phyloP scores from a whole-genome alignment of 1,140 invertebrate species.

The Theocolax elegans region DNA sequence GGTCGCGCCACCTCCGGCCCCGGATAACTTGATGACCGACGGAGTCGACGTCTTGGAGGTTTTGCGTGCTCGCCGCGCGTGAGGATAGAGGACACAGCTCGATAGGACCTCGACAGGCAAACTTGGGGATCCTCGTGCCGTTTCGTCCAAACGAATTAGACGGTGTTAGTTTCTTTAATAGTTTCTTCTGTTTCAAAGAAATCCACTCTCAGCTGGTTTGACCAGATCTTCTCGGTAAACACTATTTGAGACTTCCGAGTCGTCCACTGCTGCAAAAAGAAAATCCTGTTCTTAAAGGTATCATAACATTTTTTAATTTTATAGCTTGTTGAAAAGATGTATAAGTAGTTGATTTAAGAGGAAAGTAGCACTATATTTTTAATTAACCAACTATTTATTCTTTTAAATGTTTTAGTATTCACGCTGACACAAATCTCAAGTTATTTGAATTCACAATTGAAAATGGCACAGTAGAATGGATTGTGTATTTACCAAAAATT shows the following conservation, averaged over 20 bases:
- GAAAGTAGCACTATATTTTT: too few species aligned
- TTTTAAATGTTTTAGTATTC: too few species aligned
- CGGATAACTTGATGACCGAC: slow-evolving; percentile 64
- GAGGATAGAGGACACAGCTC: slow-evolving; percentile 5
- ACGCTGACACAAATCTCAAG: too few species aligned
- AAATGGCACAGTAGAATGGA: too few species aligned
- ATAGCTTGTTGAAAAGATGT: too few species aligned
- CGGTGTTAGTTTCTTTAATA: too few species aligned
- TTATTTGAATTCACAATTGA: too few species aligned
- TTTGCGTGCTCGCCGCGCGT: slow-evolving; percentile 49
- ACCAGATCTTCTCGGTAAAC: not conserved
- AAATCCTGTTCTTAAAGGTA: not conserved
- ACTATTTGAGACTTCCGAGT: slow-evolving; percentile 61
- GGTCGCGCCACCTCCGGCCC: slow-evolving; percentile 60
- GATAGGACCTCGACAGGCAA: not conserved
- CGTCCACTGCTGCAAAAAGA: slow-evolving; percentile 56
- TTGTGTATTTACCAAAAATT: too few species aligned
- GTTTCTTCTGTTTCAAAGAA: not conserved
- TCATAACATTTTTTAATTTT: too few species aligned
- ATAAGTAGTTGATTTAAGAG: too few species aligned
- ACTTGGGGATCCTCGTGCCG: not conserved
- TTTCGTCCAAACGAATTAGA: too few species aligned
- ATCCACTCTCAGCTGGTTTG: not conserved
- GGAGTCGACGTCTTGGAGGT: slow-evolving; percentile 66
- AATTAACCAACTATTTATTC: too few species aligned